phyloP scores from a whole-genome alignment of 2,113 vertebrate species.

The Edolisoma coerulescens region DNA sequence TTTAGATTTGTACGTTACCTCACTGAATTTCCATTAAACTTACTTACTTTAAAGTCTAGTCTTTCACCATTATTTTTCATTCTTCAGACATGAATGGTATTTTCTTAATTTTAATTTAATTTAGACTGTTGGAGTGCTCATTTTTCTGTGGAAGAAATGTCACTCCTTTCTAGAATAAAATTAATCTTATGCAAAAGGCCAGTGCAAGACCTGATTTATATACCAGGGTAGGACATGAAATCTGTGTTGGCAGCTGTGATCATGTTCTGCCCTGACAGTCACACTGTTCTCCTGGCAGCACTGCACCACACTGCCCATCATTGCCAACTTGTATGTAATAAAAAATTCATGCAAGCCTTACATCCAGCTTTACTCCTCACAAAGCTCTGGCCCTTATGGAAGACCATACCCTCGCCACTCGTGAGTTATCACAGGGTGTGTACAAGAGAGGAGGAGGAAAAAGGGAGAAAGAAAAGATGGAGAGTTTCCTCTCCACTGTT shows the following conservation, averaged over 20 bases:
- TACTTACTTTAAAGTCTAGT: background rate
- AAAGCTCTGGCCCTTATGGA: background rate
- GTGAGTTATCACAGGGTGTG: background rate
- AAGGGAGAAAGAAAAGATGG: background rate
- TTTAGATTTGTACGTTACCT: background rate
- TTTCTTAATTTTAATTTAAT: background rate
- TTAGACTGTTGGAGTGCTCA: background rate
- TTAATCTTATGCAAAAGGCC: background rate
- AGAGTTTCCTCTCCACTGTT: background rate
- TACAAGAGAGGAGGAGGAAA: background rate
- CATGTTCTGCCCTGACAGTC: background rate
- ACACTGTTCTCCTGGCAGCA: background rate
- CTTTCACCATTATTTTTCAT: background rate
- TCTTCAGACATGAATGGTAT: background rate
- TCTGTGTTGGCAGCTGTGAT: background rate
- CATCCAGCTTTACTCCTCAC: background rate
- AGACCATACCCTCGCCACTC: fast-evolving
- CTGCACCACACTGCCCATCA: background rate
- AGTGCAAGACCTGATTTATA: background rate
- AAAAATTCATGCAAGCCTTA: background rate
- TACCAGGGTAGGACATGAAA: background rate
- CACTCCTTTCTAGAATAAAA: background rate
- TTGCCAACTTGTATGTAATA: background rate
- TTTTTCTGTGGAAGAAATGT: background rate
- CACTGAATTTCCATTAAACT: background rate